A percentile compares a stretch with the other conserved stretches of the same genome.
phyloP scores from a whole-genome alignment of 2,888 invertebrate genomes.

The Lucinisca nassula region DNA sequence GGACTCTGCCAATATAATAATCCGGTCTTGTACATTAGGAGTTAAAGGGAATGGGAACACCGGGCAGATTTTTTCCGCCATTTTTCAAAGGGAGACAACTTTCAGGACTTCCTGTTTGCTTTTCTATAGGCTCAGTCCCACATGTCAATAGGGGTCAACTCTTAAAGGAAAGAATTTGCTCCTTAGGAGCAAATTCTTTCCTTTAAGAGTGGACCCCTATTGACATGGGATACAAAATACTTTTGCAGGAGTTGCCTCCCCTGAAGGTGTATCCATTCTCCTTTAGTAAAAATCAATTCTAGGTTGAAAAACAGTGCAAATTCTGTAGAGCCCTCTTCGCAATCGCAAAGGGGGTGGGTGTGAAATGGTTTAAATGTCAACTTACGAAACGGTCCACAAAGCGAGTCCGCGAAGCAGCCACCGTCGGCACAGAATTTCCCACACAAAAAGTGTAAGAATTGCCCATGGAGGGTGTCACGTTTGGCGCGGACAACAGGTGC shows the following conservation, averaged over 20 bases:
- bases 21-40: neutral
- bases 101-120: no score
- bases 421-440: neutral
- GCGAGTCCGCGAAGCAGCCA: neutral
- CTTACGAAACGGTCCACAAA: neutral
- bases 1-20: neutral
- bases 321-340: neutral
- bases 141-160: no score
- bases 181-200: no score
- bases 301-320: neutral
- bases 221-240: neutral
- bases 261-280: no score
- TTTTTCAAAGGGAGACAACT: no score
- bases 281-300: neutral
- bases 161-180: no score
- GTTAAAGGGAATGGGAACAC: no score
- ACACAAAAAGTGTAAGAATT: neutral
- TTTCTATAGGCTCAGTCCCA: no score
- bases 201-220: no score
- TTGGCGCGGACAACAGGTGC: neutral
- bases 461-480: neutral
- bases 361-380: no score
- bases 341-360: no score
- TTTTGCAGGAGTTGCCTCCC: neutral
- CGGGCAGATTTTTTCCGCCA: no score